Conservation (phyloP, 2,113 vertebrate genomes). For the Lanius ludovicianus region DNA sequence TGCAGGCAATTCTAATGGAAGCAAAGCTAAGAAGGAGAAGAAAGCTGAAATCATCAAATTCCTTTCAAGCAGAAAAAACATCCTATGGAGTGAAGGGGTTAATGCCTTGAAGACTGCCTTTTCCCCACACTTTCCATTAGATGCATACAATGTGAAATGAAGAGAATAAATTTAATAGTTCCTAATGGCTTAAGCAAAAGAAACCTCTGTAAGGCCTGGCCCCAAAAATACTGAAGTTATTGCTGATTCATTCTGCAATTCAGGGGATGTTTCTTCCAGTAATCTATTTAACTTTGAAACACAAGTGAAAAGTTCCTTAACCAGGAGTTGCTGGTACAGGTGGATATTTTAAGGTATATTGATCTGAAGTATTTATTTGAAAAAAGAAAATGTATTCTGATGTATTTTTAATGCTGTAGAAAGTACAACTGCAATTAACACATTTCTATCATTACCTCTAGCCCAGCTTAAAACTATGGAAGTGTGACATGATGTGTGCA, state of each 20-base stretch:
- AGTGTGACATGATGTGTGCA: background rate
- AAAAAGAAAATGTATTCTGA: background rate
- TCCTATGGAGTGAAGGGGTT: conserved; percentile 48
- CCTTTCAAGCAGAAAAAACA: conserved; percentile 38
- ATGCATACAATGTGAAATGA: conserved; percentile 39
- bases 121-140: background rate
- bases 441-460: background rate
- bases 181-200: conserved; percentile 66
- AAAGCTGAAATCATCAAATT: conserved; percentile 53
- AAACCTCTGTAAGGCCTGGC: background rate
- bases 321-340: background rate
- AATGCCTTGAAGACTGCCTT: conserved; percentile 43
- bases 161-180: conserved; percentile 65
- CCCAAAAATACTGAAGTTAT: background rate
- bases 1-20: conserved; percentile 21
- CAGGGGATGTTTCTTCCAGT: conserved; percentile 21
- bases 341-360: background rate
- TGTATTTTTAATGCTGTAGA: background rate
- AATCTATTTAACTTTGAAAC: background rate
- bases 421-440: background rate
- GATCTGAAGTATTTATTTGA: background rate
- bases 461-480: background rate
- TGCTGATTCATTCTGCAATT: conserved; percentile 56
- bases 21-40: background rate
- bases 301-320: background rate